Evolutionary conservation across 2,797 vertebrate species (phyloP), one percentile per base, ranked within the genome.

Genomic region (Hydrolagus colliei): DNA sequence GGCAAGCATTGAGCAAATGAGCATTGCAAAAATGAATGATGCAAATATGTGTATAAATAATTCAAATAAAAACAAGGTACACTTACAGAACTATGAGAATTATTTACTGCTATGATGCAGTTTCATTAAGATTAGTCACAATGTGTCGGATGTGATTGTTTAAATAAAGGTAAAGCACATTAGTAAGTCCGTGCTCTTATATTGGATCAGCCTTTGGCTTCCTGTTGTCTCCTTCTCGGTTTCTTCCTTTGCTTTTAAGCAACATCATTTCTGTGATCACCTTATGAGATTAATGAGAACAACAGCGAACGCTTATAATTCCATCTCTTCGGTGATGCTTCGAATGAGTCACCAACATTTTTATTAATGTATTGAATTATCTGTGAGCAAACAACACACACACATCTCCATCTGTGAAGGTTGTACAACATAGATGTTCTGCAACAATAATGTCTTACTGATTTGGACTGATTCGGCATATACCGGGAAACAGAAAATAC

Each of bases 311-410:
- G 63, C 16, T 61, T 35, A 68, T 67, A 27, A 68, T 27, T 18
- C 16, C 27, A 80, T 9, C 32, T 9, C 27, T 1, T 82, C 52
- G 27, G 12, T 9, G 32, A 16, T 5, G 35, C 18, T 8, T 8
- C 41, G 65, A 71, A n/a, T 52, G 27, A 20, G 2, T 12, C 18
- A 35, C 65, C 41, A 71, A 71, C 65, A 71, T 41, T 84, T 52
- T 84, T 84, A 41, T 71, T 35, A 84, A 84, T 84, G 32, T 32
- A 41, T 68, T 7, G 32, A 35, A 68, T 82, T 82, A 35, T 27
- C 14, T 68, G 68, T 71, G 35, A 18, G 18, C 16, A 16, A 71
- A 32, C 52, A 61, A 16, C 71, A 5, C 65, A 84, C 68, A 16
- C 71, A 5, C 65, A 84, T 84, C 35, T 20, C 2, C 68, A 9